These are phyloP conservation scores for Chloromyia formosa DNA, from an alignment of 2,888 invertebrate species.

Conservation along the genomic window DNA sequence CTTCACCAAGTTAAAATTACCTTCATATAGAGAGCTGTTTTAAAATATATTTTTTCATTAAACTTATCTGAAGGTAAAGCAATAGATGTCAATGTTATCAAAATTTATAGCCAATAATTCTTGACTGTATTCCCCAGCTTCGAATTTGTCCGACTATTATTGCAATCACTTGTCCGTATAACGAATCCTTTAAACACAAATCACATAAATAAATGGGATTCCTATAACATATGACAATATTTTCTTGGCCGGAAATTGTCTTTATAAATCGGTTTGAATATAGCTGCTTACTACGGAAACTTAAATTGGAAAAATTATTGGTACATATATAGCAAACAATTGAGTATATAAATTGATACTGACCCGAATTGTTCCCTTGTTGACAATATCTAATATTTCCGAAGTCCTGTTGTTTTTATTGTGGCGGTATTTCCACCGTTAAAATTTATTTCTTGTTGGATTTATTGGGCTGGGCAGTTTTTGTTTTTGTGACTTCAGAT, in stretches of 20 bases:
- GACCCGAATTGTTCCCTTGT: conserved; percentile 52
- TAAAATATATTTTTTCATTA: no score
- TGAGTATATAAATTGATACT: conserved; percentile 52
- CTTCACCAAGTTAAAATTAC: no score
- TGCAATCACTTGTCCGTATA: not conserved
- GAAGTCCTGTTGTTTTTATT: not conserved
- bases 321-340: conserved; percentile 44
- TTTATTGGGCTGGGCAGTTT: not conserved
- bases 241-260: conserved; percentile 5
- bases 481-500: no score
- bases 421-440: not conserved
- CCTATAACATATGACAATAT: not conserved
- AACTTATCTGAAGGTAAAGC: no score
- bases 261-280: conserved; percentile 18
- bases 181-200: not conserved
- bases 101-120: conserved; percentile 3
- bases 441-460: not conserved
- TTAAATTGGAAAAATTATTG: conserved; percentile 12
- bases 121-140: not conserved
- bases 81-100: not conserved
- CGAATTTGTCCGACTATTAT: not conserved
- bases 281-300: not conserved
- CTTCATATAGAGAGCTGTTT: no score
- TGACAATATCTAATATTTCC: conserved; percentile 52
- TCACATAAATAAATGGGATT: not conserved